These are phyloP conservation scores for Lonchura striata DNA, from an alignment of 2,113 vertebrate species.

Conservation along the genomic window DNA sequence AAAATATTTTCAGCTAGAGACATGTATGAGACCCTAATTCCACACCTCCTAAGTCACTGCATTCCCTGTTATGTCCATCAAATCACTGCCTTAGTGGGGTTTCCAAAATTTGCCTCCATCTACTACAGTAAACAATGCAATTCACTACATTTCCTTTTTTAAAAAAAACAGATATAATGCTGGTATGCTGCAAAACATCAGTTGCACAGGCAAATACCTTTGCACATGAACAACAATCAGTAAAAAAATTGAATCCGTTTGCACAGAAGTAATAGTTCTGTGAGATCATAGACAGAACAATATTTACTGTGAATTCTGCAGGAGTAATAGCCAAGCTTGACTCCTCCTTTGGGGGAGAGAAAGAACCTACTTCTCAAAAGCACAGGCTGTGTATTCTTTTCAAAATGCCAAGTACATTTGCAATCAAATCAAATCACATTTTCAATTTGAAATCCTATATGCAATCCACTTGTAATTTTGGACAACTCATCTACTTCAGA, in stretches of 20 bases:
- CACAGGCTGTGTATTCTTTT: not conserved
- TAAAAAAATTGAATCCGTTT: not conserved
- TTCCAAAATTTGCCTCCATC: not conserved
- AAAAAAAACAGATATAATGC: not conserved
- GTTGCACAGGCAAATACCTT: not conserved
- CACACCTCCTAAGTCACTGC: not conserved
- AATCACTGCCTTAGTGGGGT: not conserved
- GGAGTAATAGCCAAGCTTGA: not conserved
- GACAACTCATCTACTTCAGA: not conserved
- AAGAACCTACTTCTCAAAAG: not conserved
- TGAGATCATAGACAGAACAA: not conserved
- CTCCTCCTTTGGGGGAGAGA: not conserved
- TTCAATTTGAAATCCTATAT: not conserved
- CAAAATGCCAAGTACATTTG: not conserved
- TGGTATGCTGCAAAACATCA: not conserved
- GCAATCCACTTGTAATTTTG: not conserved
- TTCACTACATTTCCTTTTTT: not conserved
- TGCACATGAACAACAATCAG: not conserved
- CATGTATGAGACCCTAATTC: not conserved
- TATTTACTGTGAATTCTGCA: not conserved
- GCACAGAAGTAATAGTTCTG: not conserved
- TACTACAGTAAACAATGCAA: not conserved
- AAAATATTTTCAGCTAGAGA: not conserved
- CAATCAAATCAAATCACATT: not conserved
- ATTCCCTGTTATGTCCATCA: not conserved